Conservation (phyloP, 2,888 invertebrate species). For the Chirona hameri region DNA sequence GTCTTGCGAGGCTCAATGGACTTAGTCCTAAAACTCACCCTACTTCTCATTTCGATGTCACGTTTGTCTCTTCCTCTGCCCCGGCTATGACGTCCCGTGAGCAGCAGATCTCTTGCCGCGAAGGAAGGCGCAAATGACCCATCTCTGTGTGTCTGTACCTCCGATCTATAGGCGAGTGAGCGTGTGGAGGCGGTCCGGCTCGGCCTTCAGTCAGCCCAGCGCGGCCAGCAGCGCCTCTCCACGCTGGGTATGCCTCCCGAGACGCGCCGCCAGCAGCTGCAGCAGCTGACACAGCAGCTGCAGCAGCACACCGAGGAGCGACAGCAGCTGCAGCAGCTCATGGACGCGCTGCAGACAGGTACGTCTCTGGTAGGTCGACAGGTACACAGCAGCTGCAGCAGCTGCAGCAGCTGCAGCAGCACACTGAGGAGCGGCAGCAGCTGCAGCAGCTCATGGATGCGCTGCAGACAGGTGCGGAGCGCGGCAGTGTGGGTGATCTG, state of each 20-base stretch:
- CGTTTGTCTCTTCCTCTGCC: too few relatives aligned
- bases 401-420: conserved; percentile 55
- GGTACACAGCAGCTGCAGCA: conserved; percentile 68
- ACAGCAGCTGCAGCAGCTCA: background rate
- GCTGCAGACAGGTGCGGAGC: background rate
- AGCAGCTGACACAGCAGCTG: conserved; percentile 64
- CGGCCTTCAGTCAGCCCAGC: conserved; percentile 62
- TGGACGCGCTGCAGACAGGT: background rate
- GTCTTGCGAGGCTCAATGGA: too few relatives aligned
- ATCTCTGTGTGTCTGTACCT: background rate
- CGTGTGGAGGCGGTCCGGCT: conserved; percentile 4
- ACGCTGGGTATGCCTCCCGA: conserved; percentile 74
- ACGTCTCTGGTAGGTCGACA: too few relatives aligned
- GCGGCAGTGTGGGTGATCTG: too few relatives aligned
- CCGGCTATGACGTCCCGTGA: too few relatives aligned
- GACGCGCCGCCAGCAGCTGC: conserved; percentile 71
- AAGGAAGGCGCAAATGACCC: too few relatives aligned
- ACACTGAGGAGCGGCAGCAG: background rate
- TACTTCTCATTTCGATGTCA: too few relatives aligned
- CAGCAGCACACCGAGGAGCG: background rate
- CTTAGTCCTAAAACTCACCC: too few relatives aligned
- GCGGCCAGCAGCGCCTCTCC: conserved; percentile 66
- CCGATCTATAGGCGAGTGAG: background rate
- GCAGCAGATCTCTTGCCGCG: too few relatives aligned
- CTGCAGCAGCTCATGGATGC: background rate